Conservation (phyloP, 2,888 invertebrate species). For the Mechanitis messenoides region DNA sequence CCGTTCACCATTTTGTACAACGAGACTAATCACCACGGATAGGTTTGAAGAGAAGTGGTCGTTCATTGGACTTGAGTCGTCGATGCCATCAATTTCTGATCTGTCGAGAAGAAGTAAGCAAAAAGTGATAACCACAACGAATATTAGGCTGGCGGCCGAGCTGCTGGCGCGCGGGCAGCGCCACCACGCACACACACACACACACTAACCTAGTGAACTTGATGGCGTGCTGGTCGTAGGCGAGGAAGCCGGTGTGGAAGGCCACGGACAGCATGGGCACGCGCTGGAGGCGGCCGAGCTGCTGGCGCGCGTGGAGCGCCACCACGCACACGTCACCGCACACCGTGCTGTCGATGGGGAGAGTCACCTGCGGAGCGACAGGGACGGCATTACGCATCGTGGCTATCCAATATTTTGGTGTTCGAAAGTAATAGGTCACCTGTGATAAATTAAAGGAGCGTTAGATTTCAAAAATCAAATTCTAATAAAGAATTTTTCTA, state of each 20-base stretch:
- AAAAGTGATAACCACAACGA: background rate
- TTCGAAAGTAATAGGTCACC: too few species aligned
- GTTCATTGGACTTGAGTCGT: constrained; percentile 78
- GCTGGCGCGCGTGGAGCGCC: constrained; percentile 91
- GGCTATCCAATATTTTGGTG: too few species aligned
- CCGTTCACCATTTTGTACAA: constrained; percentile 82
- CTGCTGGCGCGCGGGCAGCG: too few species aligned
- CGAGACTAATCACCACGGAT: constrained; percentile 80
- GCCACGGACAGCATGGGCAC: constrained; percentile 92
- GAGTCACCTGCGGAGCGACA: constrained; percentile 44
- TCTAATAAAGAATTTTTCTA: background rate
- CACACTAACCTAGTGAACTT: constrained; percentile 78
- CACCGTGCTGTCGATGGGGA: constrained; percentile 87
- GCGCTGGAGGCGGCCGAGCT: constrained; percentile 87
- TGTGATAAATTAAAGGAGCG: too few species aligned
- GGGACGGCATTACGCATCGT: background rate
- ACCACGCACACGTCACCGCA: constrained; percentile 90
- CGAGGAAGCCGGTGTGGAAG: constrained; percentile 92
- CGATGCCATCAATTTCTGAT: constrained; percentile 87
- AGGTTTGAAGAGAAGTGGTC: constrained; percentile 84
- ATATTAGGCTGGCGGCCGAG: background rate
- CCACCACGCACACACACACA: too few species aligned
- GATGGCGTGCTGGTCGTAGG: constrained; percentile 83
- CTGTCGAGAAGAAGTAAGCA: constrained; percentile 44
- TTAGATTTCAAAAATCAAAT: constrained; percentile 33